Conservation (phyloP, 1,140 invertebrate species). For the Bombus soroeensis region DNA sequence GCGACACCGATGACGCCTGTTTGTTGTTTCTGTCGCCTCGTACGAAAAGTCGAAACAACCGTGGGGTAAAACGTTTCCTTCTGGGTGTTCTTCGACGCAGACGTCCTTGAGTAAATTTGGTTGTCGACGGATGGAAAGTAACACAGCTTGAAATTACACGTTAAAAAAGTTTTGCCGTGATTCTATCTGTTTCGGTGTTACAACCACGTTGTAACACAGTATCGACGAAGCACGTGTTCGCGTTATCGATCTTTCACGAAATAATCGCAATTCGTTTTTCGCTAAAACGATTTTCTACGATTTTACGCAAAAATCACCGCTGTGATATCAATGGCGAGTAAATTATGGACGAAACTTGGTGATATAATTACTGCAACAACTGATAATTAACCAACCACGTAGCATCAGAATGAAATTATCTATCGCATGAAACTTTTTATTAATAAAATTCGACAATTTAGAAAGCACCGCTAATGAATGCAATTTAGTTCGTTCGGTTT, state of each 20-base stretch:
- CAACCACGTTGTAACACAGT: background rate
- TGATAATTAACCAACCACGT: slow-evolving; percentile 9
- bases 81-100: slow-evolving; percentile 60
- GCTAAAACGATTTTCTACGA: too few relatives aligned
- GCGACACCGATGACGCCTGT: slow-evolving; percentile 69
- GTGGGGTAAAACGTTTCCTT: slow-evolving; percentile 52
- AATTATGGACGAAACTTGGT: background rate
- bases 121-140: background rate
- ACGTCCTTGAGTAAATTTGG: background rate
- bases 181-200: background rate
- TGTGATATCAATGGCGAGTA: background rate
- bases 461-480: slow-evolving; percentile 16
- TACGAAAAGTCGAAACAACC: slow-evolving; percentile 69
- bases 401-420: background rate
- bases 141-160: background rate
- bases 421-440: slow-evolving; percentile 15
- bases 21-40: slow-evolving; percentile 74
- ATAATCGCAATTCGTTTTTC: too few relatives aligned
- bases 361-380: slow-evolving; percentile 5
- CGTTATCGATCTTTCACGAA: background rate
- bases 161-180: background rate
- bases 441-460: slow-evolving; percentile 42
- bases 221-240: too few relatives aligned
- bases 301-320: background rate
- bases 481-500: slow-evolving; percentile 18